phyloP scores from a whole-genome alignment of 2,113 vertebrate species.

The Empidonax alnorum region DNA sequence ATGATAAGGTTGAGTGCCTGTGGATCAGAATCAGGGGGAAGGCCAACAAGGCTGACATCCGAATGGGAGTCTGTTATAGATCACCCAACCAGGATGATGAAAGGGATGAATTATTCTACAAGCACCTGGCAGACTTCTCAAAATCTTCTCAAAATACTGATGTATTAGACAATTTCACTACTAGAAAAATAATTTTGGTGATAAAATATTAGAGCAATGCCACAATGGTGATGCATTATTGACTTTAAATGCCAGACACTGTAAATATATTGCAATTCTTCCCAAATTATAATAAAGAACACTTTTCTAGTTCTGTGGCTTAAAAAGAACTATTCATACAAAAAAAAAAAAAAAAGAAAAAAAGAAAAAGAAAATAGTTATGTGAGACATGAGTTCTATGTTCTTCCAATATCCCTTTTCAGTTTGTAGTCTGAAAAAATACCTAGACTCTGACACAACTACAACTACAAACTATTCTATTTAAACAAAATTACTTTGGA shows the following conservation, averaged over 20 bases:
- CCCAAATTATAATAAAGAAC: neutral
- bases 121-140: too few relatives aligned
- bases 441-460: neutral
- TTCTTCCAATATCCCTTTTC: neutral
- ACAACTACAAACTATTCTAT: neutral
- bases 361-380: fast-evolving
- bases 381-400: neutral
- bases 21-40: too few relatives aligned
- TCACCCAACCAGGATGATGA: too few relatives aligned
- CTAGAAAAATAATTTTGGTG: neutral
- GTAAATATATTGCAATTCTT: neutral
- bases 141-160: neutral
- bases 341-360: too few relatives aligned
- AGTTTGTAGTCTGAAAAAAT: neutral
- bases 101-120: too few relatives aligned
- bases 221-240: neutral
- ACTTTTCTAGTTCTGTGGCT: neutral
- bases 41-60: too few relatives aligned
- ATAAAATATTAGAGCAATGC: neutral
- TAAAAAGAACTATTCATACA: neutral
- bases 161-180: neutral
- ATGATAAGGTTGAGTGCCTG: too few relatives aligned
- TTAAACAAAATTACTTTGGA: neutral
- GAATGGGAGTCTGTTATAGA: too few relatives aligned
- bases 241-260: neutral